Evolutionary conservation across 2,888 invertebrate species (phyloP), one percentile per base, ranked within the genome.

Genomic region (Calephelis perditalis): DNA sequence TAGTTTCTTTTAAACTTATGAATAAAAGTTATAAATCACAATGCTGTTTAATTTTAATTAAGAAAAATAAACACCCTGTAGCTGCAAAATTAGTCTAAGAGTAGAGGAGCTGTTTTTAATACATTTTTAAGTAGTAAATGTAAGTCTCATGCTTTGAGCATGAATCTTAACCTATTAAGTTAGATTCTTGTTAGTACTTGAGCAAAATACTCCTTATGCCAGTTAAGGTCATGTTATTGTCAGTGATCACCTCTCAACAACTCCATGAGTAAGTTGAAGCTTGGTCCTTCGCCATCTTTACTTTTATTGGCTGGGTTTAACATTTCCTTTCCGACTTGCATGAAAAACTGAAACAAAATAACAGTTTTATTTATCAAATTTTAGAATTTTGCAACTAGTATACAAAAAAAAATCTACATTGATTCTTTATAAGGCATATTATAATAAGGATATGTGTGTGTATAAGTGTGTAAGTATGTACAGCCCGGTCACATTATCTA

Each of bases 201-300:
- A 80, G 79, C 79, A 79, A 78, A 69, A 62, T 65, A 40, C 15
- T 49, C 49, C 26, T 26, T 49, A 49, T n/a, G 15, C 26, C 26
- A n/a, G 49, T 40, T 12, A 54, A 43, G 56, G 44, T 63, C 63
- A 62, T 62, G 60, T 64, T 62, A 57, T 58, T 46, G 76, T 93
- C 91, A 97, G 91, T 97, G 97, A 91, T 98, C 97, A 75, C 98
- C 98, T 75, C 98, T 93, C 67, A 99, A 91, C 63, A 99, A 92
- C 91, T 99, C 99, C 96, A 98, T 97, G 70, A 99, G 93, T 73
- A 99, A 92, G 85, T 98, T 98, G 92, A 98, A 98, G 78, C 96
- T 96, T 64, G 96, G 95, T 62, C 96, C 96, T 75, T 97, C 97
- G 64, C 97, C 96, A 70, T 98, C 97, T 82, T 97, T 96, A 70